phyloP scores from a whole-genome alignment of 1,140 invertebrate genomes.

The Papilio aristodemus region DNA sequence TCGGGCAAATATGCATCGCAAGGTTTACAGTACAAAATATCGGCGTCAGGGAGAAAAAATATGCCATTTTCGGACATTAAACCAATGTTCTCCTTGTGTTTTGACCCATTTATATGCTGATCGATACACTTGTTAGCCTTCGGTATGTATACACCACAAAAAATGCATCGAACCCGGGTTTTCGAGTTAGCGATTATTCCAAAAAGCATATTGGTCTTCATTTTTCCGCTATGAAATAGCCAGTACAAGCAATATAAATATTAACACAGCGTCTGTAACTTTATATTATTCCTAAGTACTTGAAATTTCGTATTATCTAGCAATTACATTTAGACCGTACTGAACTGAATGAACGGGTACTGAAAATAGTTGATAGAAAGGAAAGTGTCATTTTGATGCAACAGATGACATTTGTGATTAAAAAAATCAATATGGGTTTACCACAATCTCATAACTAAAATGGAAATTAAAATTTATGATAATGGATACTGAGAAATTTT shows the following conservation, averaged over 20 bases:
- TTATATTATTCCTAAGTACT: constrained; percentile 7
- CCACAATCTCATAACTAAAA: too few species aligned
- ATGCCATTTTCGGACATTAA: constrained; percentile 59
- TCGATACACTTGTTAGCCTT: constrained; percentile 67
- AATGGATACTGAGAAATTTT: too few species aligned
- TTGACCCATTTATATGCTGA: constrained; percentile 61
- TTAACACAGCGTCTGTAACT: neutral
- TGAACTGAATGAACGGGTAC: neutral
- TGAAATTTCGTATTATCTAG: constrained; percentile 12
- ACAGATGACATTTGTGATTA: constrained; percentile 11
- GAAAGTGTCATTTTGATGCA: constrained; percentile 8
- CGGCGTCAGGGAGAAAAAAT: constrained; percentile 42
- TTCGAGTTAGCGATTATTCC: constrained; percentile 36
- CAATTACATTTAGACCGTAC: constrained; percentile 8
- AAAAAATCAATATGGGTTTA: neutral
- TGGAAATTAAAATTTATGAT: too few species aligned
- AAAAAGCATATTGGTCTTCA: constrained; percentile 7
- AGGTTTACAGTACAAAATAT: constrained; percentile 56
- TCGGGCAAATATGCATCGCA: constrained; percentile 47
- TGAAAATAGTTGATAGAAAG: neutral
- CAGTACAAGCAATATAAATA: neutral
- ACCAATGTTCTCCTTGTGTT: constrained; percentile 63
- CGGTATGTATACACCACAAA: constrained; percentile 62
- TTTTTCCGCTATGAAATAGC: neutral
- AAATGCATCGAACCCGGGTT: constrained; percentile 59